Evolutionary conservation across 2,888 invertebrate genomes (phyloP).

Genomic region (Melieria crassipennis): DNA sequence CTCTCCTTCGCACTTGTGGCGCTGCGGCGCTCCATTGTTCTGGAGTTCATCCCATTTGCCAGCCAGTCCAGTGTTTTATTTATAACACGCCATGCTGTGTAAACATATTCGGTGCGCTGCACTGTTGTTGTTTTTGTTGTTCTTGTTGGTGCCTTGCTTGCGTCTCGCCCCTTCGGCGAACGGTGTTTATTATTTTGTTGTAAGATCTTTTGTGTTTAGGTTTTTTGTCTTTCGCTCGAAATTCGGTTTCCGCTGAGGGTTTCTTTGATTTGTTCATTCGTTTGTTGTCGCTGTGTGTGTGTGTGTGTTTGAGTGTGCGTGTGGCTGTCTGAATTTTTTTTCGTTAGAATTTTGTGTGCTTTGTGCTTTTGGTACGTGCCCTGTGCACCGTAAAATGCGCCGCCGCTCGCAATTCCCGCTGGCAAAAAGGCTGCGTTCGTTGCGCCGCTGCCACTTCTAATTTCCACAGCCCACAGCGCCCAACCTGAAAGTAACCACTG

Average conservation of each 20-base stretch:
- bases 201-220: not conserved
- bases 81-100: constrained; percentile 36
- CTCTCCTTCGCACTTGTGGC: not conserved
- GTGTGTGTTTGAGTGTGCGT: constrained; percentile 39
- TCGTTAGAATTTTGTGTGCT: not conserved
- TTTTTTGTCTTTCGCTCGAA: constrained; percentile 1
- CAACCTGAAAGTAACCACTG: too few species aligned
- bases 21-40: not conserved
- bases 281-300: constrained; percentile 2
- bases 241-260: constrained; percentile 18
- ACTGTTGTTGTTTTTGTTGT: constrained; percentile 8
- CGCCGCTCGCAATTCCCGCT: constrained; percentile 2
- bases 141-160: constrained; percentile 1
- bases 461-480: not conserved
- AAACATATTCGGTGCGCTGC: constrained; percentile 11
- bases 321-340: constrained; percentile 38
- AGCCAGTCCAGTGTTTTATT: constrained; percentile 17
- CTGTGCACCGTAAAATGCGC: constrained; percentile 12
- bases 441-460: constrained; percentile 54
- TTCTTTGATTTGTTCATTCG: not conserved
- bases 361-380: constrained; percentile 14
- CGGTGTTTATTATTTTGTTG: constrained; percentile 19
- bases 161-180: not conserved
- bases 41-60: constrained; percentile 26
- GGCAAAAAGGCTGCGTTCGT: not conserved